Evolutionary conservation across 2,888 invertebrate genomes (phyloP), one percentile per base, ranked within the genome.

Genomic region (Sinotaia quadrata): DNA sequence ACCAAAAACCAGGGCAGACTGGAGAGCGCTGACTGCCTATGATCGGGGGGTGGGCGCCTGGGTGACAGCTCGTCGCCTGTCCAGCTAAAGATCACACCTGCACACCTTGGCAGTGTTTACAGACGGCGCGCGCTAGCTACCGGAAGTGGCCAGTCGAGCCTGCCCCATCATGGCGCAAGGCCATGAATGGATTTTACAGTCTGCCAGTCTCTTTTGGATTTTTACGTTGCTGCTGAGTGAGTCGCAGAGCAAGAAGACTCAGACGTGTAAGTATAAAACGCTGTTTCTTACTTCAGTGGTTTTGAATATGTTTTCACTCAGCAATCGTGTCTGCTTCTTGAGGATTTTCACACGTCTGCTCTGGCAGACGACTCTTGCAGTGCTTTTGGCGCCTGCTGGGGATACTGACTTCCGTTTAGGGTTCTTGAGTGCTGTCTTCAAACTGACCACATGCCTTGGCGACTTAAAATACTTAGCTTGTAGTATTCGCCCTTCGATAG

Each of bases 131-230:
- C 80, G 78, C 56, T 51, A 41, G 33, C 49, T 56, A 62, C 73
- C 73, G 74, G 75, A 74, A 74, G 74, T 74, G 63, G 67, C 63
- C 67, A 62, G 69, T 60, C 66, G 71, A 78, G 77, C 76, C 78
- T 78, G 76, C 72, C 77, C 74, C 78, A 79, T 78, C 78, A 84
- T 84, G 84, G 84, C 84, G 81, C 76, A 78, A 75, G 77, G 81
- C 76, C 79, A 81, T 75, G 84, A 81, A 70, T 81, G 79, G 81
- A 73, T 81, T 68, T 75, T 81, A 70, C 80, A 79, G 71, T 81
- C 80, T 31, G 78, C 78, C 67, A 81, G 79, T 75, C 72, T 82
- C 59, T 69, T 84, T 58, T 82, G 84, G 84, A 82, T 84, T 75
- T 82, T 82, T 76, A 77, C 81, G 21, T 71, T 82, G 63, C 75